Conservation (phyloP, 2,888 invertebrate genomes). For the Ophion ellenae region DNA sequence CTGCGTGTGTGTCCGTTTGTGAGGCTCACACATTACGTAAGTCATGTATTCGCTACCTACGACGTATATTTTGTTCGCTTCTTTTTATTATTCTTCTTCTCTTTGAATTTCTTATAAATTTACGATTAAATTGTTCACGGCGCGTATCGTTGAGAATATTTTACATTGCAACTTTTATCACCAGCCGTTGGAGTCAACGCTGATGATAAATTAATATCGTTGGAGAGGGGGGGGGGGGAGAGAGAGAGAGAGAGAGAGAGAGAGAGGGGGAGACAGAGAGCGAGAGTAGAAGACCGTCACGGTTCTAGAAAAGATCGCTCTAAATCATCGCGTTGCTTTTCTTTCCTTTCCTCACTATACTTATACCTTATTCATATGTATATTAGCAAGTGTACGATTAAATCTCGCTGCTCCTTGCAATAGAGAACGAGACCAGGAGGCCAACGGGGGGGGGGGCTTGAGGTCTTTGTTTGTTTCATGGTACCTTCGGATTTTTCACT, state of each 20-base stretch:
- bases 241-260: slow-evolving; percentile 49
- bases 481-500: slow-evolving; percentile 24
- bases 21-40: slow-evolving; percentile 75
- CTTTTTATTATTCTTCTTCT: slow-evolving; percentile 40
- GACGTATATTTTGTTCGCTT: slow-evolving; percentile 61
- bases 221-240: slow-evolving; percentile 61
- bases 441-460: slow-evolving; percentile 43
- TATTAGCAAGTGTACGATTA: slow-evolving; percentile 44
- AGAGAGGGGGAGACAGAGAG: slow-evolving; percentile 6
- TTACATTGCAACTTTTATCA: slow-evolving; percentile 75
- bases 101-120: slow-evolving; percentile 66
- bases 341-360: slow-evolving; percentile 28
- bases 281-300: slow-evolving; percentile 10
- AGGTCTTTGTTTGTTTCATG: slow-evolving; percentile 55
- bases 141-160: slow-evolving; percentile 79
- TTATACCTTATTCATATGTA: slow-evolving; percentile 18
- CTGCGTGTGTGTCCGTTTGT: slow-evolving; percentile 25
- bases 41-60: slow-evolving; percentile 69
- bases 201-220: slow-evolving; percentile 67
- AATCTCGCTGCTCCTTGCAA: slow-evolving; percentile 56
- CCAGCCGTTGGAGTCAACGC: slow-evolving; percentile 66
- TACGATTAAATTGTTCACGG: slow-evolving; percentile 69
- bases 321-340: slow-evolving; percentile 45
- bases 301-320: slow-evolving; percentile 38
- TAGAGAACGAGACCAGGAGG: slow-evolving; percentile 58